Evolutionary conservation across 1,140 invertebrate species (phyloP).

Genomic region (Micrasema longulum): DNA sequence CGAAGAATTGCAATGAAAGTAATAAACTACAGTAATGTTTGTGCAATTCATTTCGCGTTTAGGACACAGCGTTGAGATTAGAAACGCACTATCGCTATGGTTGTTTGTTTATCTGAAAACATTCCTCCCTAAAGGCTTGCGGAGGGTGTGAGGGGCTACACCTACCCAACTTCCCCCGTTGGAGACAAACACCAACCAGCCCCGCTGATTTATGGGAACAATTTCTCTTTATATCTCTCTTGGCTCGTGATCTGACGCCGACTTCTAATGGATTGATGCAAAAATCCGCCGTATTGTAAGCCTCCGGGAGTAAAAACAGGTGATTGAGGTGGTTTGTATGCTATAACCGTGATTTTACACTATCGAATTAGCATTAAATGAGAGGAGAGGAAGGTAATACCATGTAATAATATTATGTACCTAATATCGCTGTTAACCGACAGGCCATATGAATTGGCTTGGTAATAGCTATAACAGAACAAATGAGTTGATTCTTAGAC

Average conservation of each 20-base stretch:
- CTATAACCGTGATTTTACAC: background rate
- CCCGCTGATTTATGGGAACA: slow-evolving; percentile 52
- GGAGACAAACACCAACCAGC: slow-evolving; percentile 51
- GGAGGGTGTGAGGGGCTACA: background rate
- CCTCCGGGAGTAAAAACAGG: background rate
- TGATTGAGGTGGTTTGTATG: slow-evolving; percentile 6
- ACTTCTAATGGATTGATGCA: slow-evolving; percentile 52
- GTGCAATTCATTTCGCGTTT: no score
- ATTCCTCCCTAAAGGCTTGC: slow-evolving; percentile 23
- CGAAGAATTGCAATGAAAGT: background rate
- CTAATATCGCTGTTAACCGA: no score
- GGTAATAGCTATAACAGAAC: no score
- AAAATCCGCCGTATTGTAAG: slow-evolving; percentile 36
- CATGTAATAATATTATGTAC: no score
- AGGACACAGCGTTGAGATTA: slow-evolving; percentile 7
- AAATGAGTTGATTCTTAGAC: no score
- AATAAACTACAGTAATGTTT: background rate
- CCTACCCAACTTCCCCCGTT: slow-evolving; percentile 4
- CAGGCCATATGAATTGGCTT: no score
- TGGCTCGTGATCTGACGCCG: slow-evolving; percentile 46
- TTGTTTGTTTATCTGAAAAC: slow-evolving; percentile 34
- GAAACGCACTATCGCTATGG: slow-evolving; percentile 19
- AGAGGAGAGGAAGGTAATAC: background rate
- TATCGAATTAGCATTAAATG: background rate
- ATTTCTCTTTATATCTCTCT: slow-evolving; percentile 54